Evolutionary conservation across 2,113 vertebrate species (phyloP).

Genomic region (Microtus pennsylvanicus): DNA sequence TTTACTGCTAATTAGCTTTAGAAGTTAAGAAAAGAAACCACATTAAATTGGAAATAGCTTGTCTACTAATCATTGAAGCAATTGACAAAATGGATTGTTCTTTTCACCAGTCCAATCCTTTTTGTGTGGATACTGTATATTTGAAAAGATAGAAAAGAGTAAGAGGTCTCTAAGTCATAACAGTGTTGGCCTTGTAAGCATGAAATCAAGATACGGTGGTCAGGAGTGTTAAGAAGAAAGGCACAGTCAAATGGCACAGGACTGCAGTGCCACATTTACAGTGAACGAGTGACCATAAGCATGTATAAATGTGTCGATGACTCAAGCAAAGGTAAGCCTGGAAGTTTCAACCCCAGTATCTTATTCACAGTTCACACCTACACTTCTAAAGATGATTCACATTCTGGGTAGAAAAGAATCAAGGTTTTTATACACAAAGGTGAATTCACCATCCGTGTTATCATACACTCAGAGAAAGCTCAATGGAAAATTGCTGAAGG

Average conservation of each 20-base stretch:
- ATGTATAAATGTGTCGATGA: constrained; percentile 27
- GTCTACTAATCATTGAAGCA: constrained; percentile 37
- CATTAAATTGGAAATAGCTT: constrained; percentile 60
- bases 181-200: constrained; percentile 68
- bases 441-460: background rate
- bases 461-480: background rate
- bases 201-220: constrained; percentile 68
- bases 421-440: constrained; percentile 27
- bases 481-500: background rate
- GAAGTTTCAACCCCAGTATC: background rate
- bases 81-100: constrained; percentile 54
- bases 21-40: constrained; percentile 19
- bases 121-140: constrained; percentile 56
- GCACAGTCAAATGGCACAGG: constrained; percentile 40
- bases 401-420: background rate
- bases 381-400: background rate
- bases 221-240: constrained; percentile 23
- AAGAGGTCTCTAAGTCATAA: constrained; percentile 71
- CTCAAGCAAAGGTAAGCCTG: constrained; percentile 44
- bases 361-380: background rate
- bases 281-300: constrained; percentile 19
- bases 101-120: constrained; percentile 36
- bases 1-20: constrained; percentile 24
- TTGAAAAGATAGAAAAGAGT: constrained; percentile 24
- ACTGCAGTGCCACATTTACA: background rate